phyloP scores from a whole-genome alignment of 2,113 vertebrate genomes.

The Promerops cafer region DNA sequence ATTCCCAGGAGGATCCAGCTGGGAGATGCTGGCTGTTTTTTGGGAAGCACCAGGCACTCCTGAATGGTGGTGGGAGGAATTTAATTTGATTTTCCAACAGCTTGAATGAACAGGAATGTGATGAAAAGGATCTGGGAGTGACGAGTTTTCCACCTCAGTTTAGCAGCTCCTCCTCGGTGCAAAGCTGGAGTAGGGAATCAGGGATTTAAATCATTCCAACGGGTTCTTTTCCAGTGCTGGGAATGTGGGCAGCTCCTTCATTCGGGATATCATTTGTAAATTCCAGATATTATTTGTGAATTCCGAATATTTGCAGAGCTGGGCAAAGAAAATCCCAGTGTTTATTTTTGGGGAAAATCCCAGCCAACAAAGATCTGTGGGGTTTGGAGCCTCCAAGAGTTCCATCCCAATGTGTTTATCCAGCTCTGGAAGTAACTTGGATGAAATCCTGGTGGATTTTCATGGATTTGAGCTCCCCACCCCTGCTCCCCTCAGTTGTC shows the following conservation, averaged over 20 bases:
- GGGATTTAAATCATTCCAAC: rapidly evolving
- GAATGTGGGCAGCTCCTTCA: rapidly evolving
- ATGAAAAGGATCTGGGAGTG: neutral
- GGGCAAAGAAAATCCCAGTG: rapidly evolving
- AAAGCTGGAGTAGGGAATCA: neutral
- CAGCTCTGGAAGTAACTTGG: neutral
- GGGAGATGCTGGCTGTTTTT: neutral
- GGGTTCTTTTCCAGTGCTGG: neutral
- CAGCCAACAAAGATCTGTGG: neutral
- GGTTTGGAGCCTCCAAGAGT: neutral
- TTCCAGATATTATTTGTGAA: neutral
- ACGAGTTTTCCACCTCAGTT: rapidly evolving
- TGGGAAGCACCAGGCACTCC: neutral
- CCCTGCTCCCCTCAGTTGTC: neutral
- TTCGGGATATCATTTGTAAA: rapidly evolving
- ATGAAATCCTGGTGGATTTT: neutral
- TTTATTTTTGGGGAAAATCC: neutral
- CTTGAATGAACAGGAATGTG: neutral
- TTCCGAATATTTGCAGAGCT: neutral
- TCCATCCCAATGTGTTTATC: rapidly evolving
- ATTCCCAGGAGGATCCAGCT: neutral
- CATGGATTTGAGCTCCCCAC: neutral
- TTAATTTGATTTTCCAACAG: neutral
- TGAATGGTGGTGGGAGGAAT: neutral
- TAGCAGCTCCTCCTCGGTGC: neutral